A percentile compares a stretch with the other conserved stretches of the same genome.
phyloP scores from a whole-genome alignment of 2,888 invertebrate species.

The Trachelus troglodyta region DNA sequence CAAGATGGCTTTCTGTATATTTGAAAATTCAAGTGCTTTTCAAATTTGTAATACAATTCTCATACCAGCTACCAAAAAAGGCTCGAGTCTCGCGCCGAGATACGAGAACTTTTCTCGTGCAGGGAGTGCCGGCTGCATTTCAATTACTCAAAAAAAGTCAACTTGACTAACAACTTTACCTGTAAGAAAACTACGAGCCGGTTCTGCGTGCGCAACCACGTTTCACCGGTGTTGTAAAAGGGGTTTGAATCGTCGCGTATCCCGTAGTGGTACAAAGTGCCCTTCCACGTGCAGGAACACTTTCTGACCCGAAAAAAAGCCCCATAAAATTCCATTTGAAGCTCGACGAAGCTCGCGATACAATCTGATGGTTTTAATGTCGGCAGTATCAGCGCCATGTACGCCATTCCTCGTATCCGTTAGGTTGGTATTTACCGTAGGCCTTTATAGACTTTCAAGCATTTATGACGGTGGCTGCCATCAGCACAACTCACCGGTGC shows the following conservation, averaged over 20 bases:
- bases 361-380: slow-evolving; percentile 15
- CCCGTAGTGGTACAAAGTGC: background rate
- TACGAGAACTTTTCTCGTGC: background rate
- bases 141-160: background rate
- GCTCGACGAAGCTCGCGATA: slow-evolving; percentile 11
- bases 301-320: background rate
- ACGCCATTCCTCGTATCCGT: slow-evolving; percentile 22
- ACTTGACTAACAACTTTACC: background rate
- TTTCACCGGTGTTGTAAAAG: background rate
- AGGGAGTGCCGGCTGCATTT: background rate
- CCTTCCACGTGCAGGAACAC: background rate
- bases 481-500: slow-evolving; percentile 27
- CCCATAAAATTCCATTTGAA: slow-evolving; percentile 16
- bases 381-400: slow-evolving; percentile 14
- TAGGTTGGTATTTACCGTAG: slow-evolving; percentile 28
- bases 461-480: slow-evolving; percentile 29
- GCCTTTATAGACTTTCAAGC: slow-evolving; percentile 34
- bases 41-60: background rate
- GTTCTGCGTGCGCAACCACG: background rate
- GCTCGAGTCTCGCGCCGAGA: background rate
- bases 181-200: background rate
- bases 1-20: background rate
- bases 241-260: background rate
- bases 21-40: background rate
- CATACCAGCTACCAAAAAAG: background rate